These are phyloP conservation scores for Zeuzera pyrina DNA, from an alignment of 2,888 invertebrate species.

Conservation along the genomic window DNA sequence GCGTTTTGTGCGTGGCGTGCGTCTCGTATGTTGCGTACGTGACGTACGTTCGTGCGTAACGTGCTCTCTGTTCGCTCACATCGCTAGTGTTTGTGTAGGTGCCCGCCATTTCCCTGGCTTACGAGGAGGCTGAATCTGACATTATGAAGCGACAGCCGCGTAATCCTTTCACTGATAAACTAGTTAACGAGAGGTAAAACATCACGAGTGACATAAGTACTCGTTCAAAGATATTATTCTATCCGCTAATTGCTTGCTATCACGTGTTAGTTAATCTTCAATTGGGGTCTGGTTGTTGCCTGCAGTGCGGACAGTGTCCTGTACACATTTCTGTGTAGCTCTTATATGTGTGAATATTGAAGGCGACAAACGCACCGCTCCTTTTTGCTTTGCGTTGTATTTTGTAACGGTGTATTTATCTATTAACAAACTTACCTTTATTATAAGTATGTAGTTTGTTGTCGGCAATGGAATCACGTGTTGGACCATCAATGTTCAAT, in stretches of 20 bases:
- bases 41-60: constrained; percentile 15
- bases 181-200: constrained; percentile 97
- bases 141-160: constrained; percentile 99
- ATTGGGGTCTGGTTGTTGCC: constrained; percentile 66
- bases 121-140: constrained; percentile 98
- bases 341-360: constrained; percentile 49
- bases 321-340: constrained; percentile 31
- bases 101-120: constrained; percentile 98
- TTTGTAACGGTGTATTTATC: constrained; percentile 39
- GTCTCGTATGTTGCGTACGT: constrained; percentile 7
- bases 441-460: constrained; percentile 50
- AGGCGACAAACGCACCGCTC: constrained; percentile 67
- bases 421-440: constrained; percentile 48
- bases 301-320: constrained; percentile 50
- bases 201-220: constrained; percentile 45
- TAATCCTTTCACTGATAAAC: constrained; percentile 97
- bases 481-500: constrained; percentile 20
- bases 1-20: constrained; percentile 17
- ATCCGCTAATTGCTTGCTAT: constrained; percentile 70
- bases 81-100: constrained; percentile 81
- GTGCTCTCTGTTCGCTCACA: constrained; percentile 43
- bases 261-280: constrained; percentile 61
- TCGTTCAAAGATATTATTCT: constrained; percentile 64
- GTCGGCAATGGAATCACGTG: constrained; percentile 57
- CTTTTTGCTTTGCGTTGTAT: constrained; percentile 65